A percentile compares a stretch with the other conserved stretches of the same genome.
Conservation (phyloP, 1,140 invertebrate species). For the Yoshiicerus persimilis region DNA sequence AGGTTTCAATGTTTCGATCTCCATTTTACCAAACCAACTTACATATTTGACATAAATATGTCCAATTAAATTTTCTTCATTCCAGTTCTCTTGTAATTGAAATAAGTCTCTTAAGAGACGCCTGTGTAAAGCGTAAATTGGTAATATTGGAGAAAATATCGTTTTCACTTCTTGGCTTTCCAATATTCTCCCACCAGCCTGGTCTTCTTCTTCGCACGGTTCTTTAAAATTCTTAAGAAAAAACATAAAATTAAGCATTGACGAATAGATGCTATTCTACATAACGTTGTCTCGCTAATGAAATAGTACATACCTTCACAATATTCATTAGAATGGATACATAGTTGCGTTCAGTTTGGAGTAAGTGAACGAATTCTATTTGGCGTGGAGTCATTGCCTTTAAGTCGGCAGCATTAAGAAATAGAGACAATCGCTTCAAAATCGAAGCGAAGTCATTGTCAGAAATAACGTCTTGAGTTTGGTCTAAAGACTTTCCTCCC, state of each 20-base stretch:
- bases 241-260: not conserved
- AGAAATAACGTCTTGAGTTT: constrained; percentile 31
- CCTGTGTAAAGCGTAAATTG: constrained; percentile 89
- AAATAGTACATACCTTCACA: constrained; percentile 66
- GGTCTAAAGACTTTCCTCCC: constrained; percentile 42
- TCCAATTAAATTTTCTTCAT: constrained; percentile 81
- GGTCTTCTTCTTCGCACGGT: constrained; percentile 80
- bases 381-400: constrained; percentile 71
- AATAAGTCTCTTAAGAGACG: constrained; percentile 78
- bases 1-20: not conserved
- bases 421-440: constrained; percentile 35
- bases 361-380: constrained; percentile 88
- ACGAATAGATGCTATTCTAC: not conserved
- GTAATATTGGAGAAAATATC: constrained; percentile 93
- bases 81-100: constrained; percentile 71
- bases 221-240: constrained; percentile 82
- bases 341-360: constrained; percentile 96
- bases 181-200: constrained; percentile 72
- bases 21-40: constrained; percentile 48
- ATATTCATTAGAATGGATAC: constrained; percentile 92
- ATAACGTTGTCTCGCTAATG: not conserved
- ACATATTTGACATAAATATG: constrained; percentile 82
- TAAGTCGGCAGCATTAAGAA: constrained; percentile 38
- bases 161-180: constrained; percentile 91
- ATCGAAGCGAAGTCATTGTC: constrained; percentile 40